Evolutionary conservation across 2,888 invertebrate species (phyloP), one percentile per base, ranked within the genome.

Genomic region (Noctua janthina): DNA sequence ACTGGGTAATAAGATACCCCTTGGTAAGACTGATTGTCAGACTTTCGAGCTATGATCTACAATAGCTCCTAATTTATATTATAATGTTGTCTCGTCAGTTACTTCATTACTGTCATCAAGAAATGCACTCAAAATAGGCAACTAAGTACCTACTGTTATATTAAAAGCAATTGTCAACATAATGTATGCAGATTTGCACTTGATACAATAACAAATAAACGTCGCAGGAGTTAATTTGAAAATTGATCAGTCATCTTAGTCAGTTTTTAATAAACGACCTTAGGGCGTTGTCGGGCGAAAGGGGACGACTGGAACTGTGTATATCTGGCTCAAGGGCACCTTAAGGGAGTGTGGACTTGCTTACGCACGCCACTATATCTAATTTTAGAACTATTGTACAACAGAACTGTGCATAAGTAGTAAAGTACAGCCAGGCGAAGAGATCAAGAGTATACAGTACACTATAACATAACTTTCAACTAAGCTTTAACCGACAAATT

Each of bases 271-370:
- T 54, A 46, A 70, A 70, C 66, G 59, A 79, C 70, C 76, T 76
- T 74, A 76, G 20, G 49, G 70, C 56, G 64, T 67, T 35, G 73
- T 59, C 35, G 4, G 59, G 62, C 74, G 76, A 77, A 80, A 83
- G 79, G 70, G 81, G 87, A 72, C 81, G 51, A 59, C 51, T 49
- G 64, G 7, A 10, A 64, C 56, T 59, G 64, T 54, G 68, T 77
- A 73, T 39, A 85, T 75, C 64, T 68, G 54, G 75, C 74, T 78
- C 83, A 87, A 87, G 81, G 85, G 74, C 79, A 70, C 29, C 35
- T 43, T 83, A 85, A 66, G 79, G 83, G 81, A 78, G 68, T 64
- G 78, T 46, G 54, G 64, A 79, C 75, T 71, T 59, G 59, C 74
- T 43, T 62, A 59, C 15, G 35, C 23, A 17, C 35, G n/a, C 64